These are phyloP conservation scores for Chrysodeixis includens DNA, from an alignment of 2,888 invertebrate genomes.

Conservation along the genomic window DNA sequence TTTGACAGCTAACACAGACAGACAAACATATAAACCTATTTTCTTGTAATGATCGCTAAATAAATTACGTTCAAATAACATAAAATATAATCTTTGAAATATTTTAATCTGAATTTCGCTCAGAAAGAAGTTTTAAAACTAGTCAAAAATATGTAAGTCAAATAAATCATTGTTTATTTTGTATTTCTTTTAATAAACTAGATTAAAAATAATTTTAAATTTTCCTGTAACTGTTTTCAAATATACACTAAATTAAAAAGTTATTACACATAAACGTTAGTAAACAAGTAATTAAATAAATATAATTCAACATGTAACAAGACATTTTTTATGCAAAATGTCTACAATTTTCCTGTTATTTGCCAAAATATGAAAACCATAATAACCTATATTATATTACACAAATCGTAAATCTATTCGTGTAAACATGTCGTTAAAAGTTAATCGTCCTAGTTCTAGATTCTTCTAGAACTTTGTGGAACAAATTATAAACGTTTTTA, in stretches of 20 bases:
- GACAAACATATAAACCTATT: slow-evolving; percentile 49
- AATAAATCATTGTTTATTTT: neutral
- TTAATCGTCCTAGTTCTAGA: slow-evolving; percentile 30
- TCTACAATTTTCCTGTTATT: neutral
- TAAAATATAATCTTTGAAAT: neutral
- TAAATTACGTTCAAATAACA: slow-evolving; percentile 10
- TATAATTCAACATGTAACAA: neutral
- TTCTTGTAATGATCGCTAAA: slow-evolving; percentile 24
- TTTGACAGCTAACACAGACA: slow-evolving; percentile 18
- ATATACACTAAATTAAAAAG: neutral
- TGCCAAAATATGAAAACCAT: neutral
- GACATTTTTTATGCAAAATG: neutral
- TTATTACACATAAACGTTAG: neutral
- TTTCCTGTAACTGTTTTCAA: neutral
- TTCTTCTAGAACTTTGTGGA: neutral
- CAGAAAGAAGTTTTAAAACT: neutral
- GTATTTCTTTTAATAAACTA: neutral
- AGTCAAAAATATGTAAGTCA: neutral
- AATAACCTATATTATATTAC: slow-evolving; percentile 21
- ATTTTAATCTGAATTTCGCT: slow-evolving; percentile 4
- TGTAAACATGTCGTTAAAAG: slow-evolving; percentile 43
- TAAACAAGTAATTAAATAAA: slow-evolving; percentile 3
- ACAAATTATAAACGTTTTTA: neutral
- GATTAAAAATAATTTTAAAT: neutral
- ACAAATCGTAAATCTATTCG: slow-evolving; percentile 23